Evolutionary conservation across 2,797 vertebrate species (phyloP).

Genomic region (Crypturellus tataupa): DNA sequence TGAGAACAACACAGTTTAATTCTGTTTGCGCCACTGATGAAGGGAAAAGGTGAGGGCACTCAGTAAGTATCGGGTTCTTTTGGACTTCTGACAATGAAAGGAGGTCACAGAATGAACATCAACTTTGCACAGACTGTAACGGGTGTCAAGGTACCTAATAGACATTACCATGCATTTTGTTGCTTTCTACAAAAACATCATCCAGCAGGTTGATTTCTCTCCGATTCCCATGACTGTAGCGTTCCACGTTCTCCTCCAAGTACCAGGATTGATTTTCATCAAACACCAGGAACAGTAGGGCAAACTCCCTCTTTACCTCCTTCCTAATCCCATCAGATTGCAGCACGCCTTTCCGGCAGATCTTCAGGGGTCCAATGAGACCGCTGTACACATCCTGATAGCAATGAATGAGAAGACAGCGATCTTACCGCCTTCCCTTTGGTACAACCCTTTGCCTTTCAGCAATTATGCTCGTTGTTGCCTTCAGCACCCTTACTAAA

Average conservation of each 20-base stretch:
- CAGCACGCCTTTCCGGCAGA: conserved; percentile 78
- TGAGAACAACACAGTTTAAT: neutral
- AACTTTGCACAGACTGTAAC: fast-evolving
- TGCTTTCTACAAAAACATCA: conserved; percentile 82
- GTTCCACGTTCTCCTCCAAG: conserved; percentile 79
- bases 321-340: conserved; percentile 54
- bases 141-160: neutral
- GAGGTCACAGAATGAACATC: neutral
- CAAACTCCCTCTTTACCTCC: conserved; percentile 79
- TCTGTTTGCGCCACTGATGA: neutral
- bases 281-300: conserved; percentile 83
- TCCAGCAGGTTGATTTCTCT: conserved; percentile 48
- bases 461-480: neutral
- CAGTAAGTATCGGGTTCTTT: neutral
- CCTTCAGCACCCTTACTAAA: neutral
- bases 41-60: neutral
- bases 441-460: neutral
- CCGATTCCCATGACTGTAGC: conserved; percentile 21
- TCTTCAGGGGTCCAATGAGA: conserved; percentile 78
- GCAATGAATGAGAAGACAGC: neutral
- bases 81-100: neutral
- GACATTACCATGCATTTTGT: conserved; percentile 84
- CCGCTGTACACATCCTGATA: conserved; percentile 82
- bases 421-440: neutral
- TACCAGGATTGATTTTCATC: conserved; percentile 86